A percentile compares a stretch with the other conserved stretches of the same genome.
These are phyloP conservation scores for Drosophila subobscura DNA, from an alignment of 1,140 invertebrate species.

Conservation along the genomic window DNA sequence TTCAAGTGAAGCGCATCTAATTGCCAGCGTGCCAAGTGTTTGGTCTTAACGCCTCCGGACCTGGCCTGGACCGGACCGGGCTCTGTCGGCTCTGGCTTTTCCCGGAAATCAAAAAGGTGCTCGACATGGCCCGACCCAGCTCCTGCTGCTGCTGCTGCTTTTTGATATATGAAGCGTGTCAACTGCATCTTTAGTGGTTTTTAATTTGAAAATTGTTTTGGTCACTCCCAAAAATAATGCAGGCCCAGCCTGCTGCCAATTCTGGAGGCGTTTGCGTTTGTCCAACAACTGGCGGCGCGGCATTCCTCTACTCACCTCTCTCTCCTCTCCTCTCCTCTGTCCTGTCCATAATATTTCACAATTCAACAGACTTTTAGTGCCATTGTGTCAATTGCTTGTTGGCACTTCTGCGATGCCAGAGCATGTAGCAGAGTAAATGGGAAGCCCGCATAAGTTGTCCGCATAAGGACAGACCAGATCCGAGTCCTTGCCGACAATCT, in stretches of 20 bases:
- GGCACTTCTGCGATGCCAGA: conserved; percentile 38
- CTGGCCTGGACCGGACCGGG: not conserved
- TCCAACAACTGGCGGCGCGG: conserved; percentile 66
- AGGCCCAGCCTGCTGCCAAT: conserved; percentile 1
- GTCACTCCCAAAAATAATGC: conserved; percentile 50
- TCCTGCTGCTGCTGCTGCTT: conserved; percentile 11
- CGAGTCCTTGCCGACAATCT: conserved; percentile 65
- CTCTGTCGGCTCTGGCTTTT: conserved; percentile 35
- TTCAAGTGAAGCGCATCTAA: conserved; percentile 81
- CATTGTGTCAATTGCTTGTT: conserved; percentile 61
- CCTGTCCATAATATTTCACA: conserved; percentile 14
- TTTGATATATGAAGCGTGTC: conserved; percentile 80
- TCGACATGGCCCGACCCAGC: conserved; percentile 15
- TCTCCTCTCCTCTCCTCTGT: not conserved
- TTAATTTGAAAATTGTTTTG: conserved; percentile 79
- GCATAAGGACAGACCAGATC: not conserved
- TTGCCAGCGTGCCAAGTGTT: conserved; percentile 77
- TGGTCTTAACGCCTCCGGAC: conserved; percentile 62
- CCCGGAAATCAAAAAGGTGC: conserved; percentile 78
- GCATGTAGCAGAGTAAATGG: not conserved
- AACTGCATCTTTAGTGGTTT: conserved; percentile 79
- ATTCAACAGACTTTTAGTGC: conserved; percentile 16
- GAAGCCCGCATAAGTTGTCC: conserved; percentile 35
- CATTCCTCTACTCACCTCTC: not conserved
- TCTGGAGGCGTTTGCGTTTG: conserved; percentile 55